Percentiles rank a stretch among this genome's conserved stretches.
Evolutionary conservation across 2,797 vertebrate species (phyloP).

Genomic region (Tapirus indicus): DNA sequence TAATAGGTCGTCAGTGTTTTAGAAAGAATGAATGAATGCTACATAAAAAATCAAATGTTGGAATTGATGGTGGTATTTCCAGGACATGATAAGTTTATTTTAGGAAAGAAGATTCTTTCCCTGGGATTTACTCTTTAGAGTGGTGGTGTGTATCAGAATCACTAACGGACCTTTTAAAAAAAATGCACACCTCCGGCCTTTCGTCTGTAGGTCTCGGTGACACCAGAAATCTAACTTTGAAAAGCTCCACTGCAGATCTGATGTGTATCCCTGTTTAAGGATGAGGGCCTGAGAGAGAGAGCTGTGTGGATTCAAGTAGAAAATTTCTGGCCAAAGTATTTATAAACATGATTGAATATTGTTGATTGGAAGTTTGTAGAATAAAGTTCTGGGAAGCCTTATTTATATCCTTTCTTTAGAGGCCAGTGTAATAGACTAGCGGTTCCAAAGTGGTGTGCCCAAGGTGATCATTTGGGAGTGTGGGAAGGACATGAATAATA

Average conservation of each 20-base stretch:
- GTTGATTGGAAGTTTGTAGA: neutral
- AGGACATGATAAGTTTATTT: neutral
- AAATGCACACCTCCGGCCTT: neutral
- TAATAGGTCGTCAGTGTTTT: neutral
- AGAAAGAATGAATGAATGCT: neutral
- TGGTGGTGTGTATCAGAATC: neutral
- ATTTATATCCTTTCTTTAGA: neutral
- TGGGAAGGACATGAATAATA: neutral
- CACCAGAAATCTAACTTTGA: neutral
- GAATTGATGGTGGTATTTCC: neutral
- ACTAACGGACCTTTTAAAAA: neutral
- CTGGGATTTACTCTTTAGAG: neutral
- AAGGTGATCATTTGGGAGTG: neutral
- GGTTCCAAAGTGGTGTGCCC: neutral
- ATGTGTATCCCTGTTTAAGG: neutral
- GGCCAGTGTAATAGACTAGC: neutral
- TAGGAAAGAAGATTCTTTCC: conserved; percentile 17
- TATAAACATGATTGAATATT: conserved; percentile 21
- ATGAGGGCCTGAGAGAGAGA: neutral
- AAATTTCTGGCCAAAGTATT: neutral
- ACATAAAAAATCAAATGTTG: neutral
- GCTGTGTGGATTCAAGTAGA: conserved; percentile 10
- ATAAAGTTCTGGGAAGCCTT: neutral
- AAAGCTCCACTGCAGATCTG: neutral
- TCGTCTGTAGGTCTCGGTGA: neutral